Evolutionary conservation across 2,888 invertebrate species (phyloP), one percentile per base, ranked within the genome.

Genomic region (Bugula neritina): DNA sequence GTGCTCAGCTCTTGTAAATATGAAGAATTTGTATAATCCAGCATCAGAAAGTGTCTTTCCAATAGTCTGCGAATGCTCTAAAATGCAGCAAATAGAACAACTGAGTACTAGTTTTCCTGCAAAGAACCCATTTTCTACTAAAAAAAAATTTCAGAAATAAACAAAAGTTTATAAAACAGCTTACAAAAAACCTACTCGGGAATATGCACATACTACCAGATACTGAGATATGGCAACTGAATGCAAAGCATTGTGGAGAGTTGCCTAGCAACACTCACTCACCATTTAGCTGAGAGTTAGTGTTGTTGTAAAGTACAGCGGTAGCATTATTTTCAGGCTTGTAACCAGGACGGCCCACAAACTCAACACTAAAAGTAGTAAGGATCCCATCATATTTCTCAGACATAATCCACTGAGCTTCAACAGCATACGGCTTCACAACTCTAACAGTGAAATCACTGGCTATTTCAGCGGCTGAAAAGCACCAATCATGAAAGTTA

Each of bases 361-460:
- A 63, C 2, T 63, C 63, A 10, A 52, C 70, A 29, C 13, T 43
- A 29, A 70, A 70, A 5, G 23, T 31, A 1, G 29, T 29, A 1
- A 43, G 70, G 3, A 70, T 54, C 5, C 25, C 10, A 25, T 70
- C 29, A 52, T 70, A 70, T 43, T 70, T 43, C 23, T 70, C 70
- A n/a, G 52, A 54, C 54, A 54, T 43, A 29, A 70, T 70, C 70
- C 70, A 70, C 23, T 54, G 70, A 70, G 70, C 52, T 25, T 70
- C 5, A 43, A 70, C 52, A 3, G 54, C 52, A 29, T 70, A 70
- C 3, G 70, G 70, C 29, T 43, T 35, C 3, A 70, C 3, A 2
- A 43, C 5, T 52, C 5, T 3, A 3, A 54, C 70, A 43, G 43
- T 3, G 29, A 70, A 70, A 29, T 70, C 52, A 70, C 25, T 54